Evolutionary conservation across 92 coral and sea anemone species (phyloP), one percentile per base, ranked within the genome.

Genomic region (Phenganax marumi): DNA sequence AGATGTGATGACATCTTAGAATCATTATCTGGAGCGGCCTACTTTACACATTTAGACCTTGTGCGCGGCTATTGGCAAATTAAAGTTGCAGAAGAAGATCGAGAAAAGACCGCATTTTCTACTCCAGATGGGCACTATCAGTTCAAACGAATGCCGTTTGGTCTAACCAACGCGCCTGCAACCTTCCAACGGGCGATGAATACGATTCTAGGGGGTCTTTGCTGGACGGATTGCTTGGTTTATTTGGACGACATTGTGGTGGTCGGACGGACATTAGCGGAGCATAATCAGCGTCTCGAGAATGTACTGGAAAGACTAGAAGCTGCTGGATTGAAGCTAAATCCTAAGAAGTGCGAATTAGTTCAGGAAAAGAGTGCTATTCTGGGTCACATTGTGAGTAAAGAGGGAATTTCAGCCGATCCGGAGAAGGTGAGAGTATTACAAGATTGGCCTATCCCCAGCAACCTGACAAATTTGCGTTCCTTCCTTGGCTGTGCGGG

Each of bases 151-250:
- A n/a, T 60, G 60, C n/a, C 39, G 25, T 76, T 83, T 70, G 85
- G 89, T 2, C 61, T 84, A 19, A 84, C 87, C 8, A 87, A 87
- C 73, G 87, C 85, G n/a, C 90, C 87, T 2, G 81, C 90, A 12
- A 62, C 87, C 10, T 87, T 84, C 23, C 81, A 77, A 84, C 58
- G 88, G 11, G 88, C 77, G 60, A 79, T 88, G 84, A 77, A 88
- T 48, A 76, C 74, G 8, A 25, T 75, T 25, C n/a, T 88, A 61
- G 82, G 81, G 25, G 88, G 86, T n/a, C n/a, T n/a, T n/a, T n/a
- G n/a, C n/a, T n/a, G n/a, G n/a, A n/a, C n/a, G 0, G 49, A 79
- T 52, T 74, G 87, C 80, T 79, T 88, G 83, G 91, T 79, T 16
- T 88, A 73, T 79, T 69, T 84, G 25, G 88, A 88, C 74, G 88